A percentile compares a stretch with the other conserved stretches of the same genome.
Evolutionary conservation across 2,113 vertebrate species (phyloP).

Genomic region (Artemisiospiza belli): DNA sequence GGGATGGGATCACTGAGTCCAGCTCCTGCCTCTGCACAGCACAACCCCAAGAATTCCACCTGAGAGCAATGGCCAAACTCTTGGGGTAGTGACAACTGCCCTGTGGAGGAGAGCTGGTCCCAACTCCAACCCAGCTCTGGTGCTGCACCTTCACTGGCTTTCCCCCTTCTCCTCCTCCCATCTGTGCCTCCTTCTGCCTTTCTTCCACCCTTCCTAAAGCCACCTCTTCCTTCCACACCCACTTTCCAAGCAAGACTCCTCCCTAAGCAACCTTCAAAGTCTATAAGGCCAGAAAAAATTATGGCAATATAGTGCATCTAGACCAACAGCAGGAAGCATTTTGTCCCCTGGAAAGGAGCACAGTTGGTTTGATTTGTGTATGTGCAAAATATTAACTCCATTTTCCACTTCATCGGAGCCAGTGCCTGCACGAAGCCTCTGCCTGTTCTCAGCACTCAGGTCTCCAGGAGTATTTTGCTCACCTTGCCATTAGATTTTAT

Average conservation of each 20-base stretch:
- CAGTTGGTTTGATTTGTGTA: background rate
- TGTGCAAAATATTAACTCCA: background rate
- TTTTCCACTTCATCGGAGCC: constrained; percentile 18
- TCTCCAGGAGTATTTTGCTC: background rate
- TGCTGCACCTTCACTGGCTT: background rate
- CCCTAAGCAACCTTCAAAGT: background rate
- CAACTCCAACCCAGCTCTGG: background rate
- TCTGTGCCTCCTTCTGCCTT: background rate
- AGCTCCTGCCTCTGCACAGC: background rate
- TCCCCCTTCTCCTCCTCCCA: background rate
- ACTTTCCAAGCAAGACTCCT: background rate
- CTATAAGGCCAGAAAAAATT: background rate
- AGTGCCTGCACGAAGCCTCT: background rate
- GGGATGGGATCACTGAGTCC: background rate
- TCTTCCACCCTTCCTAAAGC: background rate
- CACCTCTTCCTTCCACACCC: background rate
- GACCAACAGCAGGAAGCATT: background rate
- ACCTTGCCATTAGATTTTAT: background rate
- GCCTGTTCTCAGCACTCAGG: background rate
- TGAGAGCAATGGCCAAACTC: background rate
- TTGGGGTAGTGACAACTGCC: background rate
- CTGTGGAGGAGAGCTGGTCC: background rate
- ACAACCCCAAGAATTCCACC: background rate
- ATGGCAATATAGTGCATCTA: background rate
- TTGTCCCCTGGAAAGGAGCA: background rate